phyloP scores from a whole-genome alignment of 2,888 invertebrate species.

The Sarcophaga rosellei region DNA sequence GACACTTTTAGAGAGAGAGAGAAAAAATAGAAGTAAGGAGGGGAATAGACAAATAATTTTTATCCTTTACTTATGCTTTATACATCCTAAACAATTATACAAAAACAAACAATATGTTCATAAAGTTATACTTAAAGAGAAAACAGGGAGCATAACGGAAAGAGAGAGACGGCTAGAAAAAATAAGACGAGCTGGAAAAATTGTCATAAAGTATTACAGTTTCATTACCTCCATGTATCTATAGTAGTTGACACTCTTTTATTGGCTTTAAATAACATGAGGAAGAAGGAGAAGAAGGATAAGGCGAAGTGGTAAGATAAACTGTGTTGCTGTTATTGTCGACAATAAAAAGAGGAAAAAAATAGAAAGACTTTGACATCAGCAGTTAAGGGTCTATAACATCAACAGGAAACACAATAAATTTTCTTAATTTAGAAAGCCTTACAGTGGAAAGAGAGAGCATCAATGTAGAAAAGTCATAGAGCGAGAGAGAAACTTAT shows the following conservation, averaged over 20 bases:
- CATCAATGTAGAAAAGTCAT: neutral
- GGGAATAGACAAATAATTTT: neutral
- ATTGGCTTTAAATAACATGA: slow-evolving; percentile 39
- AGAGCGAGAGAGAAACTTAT: neutral
- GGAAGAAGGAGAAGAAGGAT: neutral
- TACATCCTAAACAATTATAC: too few relatives aligned
- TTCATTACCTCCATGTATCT: slow-evolving; percentile 56
- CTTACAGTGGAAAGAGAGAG: neutral
- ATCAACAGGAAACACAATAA: slow-evolving; percentile 3
- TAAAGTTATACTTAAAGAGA: neutral
- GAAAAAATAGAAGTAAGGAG: too few relatives aligned
- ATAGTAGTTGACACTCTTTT: slow-evolving; percentile 59
- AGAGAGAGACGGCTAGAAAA: neutral
- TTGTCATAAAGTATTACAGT: slow-evolving; percentile 41
- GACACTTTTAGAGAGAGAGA: too few relatives aligned
- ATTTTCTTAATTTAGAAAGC: neutral
- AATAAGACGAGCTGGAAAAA: neutral
- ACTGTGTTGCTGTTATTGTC: neutral
- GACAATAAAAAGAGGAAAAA: neutral
- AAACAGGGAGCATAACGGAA: neutral
- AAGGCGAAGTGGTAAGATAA: neutral
- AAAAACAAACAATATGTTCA: neutral
- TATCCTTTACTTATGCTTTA: neutral
- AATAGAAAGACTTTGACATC: slow-evolving; percentile 24
- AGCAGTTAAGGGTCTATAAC: slow-evolving; percentile 5